Percentiles rank a stretch among this genome's conserved stretches.
Evolutionary conservation across 2,888 invertebrate genomes (phyloP).

Genomic region (Leucophora obtusa): DNA sequence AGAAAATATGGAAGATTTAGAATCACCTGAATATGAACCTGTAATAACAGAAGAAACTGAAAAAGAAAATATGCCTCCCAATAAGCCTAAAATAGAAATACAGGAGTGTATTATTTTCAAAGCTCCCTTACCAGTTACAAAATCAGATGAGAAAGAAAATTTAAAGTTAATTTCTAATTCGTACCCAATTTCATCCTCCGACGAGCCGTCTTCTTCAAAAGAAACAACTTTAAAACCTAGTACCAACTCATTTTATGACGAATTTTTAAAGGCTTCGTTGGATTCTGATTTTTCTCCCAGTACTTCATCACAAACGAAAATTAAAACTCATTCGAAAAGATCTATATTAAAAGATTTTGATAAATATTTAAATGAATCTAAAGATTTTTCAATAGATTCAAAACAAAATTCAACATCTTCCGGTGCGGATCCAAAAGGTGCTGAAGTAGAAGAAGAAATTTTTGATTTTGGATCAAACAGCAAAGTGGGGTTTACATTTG

Average conservation of each 20-base stretch:
- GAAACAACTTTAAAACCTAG: constrained; percentile 13
- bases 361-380: constrained; percentile 7
- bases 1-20: not conserved
- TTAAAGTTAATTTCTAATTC: not conserved
- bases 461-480: constrained; percentile 33
- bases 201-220: not conserved
- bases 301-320: not conserved
- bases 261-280: constrained; percentile 18
- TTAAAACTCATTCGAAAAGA: not conserved
- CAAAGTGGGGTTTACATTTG: constrained; percentile 24
- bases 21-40: not conserved
- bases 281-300: not conserved
- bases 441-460: constrained; percentile 6
- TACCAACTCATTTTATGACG: constrained; percentile 34
- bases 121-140: constrained; percentile 21
- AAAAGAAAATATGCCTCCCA: not conserved
- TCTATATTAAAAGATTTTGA: constrained; percentile 24
- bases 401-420: not conserved
- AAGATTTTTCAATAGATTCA: constrained; percentile 4
- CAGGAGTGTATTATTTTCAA: constrained; percentile 53
- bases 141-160: constrained; percentile 13
- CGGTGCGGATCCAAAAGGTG: not conserved
- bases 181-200: not conserved
- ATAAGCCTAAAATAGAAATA: constrained; percentile 45
- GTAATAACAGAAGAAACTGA: not conserved